phyloP scores from a whole-genome alignment of 2,113 vertebrate species.

The Corydoras sp. region DNA sequence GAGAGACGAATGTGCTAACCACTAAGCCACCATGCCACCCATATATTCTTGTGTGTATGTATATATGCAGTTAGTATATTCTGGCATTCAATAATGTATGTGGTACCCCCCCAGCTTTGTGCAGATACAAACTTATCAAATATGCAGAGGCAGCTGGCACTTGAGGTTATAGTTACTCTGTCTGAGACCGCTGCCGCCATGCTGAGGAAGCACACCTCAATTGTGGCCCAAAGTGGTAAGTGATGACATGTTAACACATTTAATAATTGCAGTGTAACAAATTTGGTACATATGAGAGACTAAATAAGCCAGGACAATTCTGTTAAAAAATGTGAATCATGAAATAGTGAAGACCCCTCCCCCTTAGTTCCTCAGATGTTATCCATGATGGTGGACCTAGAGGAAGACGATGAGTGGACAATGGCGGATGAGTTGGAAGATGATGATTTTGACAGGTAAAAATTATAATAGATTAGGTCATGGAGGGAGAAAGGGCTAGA shows the following conservation, averaged over 20 bases:
- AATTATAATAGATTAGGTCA: not conserved
- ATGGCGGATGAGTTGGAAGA: constrained; percentile 93
- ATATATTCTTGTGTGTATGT: too few species aligned
- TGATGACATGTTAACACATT: constrained; percentile 16
- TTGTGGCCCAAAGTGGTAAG: constrained; percentile 92
- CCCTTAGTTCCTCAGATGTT: constrained; percentile 91
- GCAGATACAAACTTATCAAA: constrained; percentile 86
- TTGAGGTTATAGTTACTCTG: constrained; percentile 94
- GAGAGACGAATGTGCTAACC: too few species aligned
- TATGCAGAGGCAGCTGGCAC: constrained; percentile 91
- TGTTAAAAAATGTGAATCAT: too few species aligned
- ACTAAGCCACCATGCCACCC: too few species aligned
- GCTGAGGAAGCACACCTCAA: constrained; percentile 88
- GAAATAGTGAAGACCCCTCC: too few species aligned
- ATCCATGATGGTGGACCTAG: constrained; percentile 97
- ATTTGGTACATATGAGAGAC: too few species aligned
- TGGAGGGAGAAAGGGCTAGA: too few species aligned
- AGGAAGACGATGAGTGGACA: constrained; percentile 96
- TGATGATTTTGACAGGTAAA: constrained; percentile 93
- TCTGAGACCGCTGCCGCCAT: constrained; percentile 96
- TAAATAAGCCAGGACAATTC: too few species aligned
- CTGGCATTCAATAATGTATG: too few species aligned
- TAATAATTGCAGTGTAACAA: too few species aligned
- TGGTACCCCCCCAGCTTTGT: constrained; percentile 68
- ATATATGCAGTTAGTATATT: too few species aligned